Evolutionary conservation across 2,888 invertebrate species (phyloP).

Genomic region (Polyommatus iphigenia): DNA sequence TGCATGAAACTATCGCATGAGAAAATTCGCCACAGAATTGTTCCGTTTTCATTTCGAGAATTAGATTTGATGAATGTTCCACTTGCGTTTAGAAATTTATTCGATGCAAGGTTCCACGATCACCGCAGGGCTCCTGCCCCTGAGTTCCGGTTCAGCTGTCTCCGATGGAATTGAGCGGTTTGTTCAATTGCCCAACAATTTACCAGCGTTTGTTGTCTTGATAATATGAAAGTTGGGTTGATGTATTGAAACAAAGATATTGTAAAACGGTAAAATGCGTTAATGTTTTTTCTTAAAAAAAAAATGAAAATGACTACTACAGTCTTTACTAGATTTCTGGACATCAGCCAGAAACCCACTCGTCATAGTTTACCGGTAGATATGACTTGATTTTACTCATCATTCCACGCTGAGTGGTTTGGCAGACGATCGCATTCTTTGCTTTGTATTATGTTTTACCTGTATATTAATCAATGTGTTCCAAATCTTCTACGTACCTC

Average conservation of each 20-base stretch:
- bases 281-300: not conserved
- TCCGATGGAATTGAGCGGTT: constrained; percentile 46
- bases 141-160: constrained; percentile 44
- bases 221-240: constrained; percentile 31
- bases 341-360: not conserved
- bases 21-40: constrained; percentile 7
- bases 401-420: constrained; percentile 17
- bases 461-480: not conserved
- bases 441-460: not conserved
- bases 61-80: constrained; percentile 33
- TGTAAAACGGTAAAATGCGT: not conserved
- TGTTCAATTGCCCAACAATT: constrained; percentile 41
- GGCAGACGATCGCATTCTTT: constrained; percentile 11
- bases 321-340: not conserved
- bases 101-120: constrained; percentile 39
- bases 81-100: constrained; percentile 36
- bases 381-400: constrained; percentile 16
- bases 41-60: constrained; percentile 15
- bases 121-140: constrained; percentile 43
- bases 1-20: not conserved
- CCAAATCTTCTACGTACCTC: not conserved
- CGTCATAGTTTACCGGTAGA: not conserved
- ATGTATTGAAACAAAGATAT: constrained; percentile 14
- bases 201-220: constrained; percentile 35
- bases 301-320: not conserved